Percentiles rank a stretch among this genome's conserved stretches.
Evolutionary conservation across 2,113 vertebrate species (phyloP).

Genomic region (Calypte anna): DNA sequence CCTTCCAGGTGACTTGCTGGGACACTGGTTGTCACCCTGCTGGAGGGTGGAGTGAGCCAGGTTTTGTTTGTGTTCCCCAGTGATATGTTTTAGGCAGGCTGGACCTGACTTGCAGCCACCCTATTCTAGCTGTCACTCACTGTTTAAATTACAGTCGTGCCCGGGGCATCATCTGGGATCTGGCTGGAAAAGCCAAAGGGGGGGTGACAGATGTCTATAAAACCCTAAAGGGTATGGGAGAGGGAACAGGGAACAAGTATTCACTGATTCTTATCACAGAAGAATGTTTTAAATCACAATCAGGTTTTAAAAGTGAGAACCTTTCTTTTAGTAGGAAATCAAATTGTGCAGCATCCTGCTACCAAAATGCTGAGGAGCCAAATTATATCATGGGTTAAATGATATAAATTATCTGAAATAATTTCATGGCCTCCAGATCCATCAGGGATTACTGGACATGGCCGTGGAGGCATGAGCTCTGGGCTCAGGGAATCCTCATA

Average conservation of each 20-base stretch:
- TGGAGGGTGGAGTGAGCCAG: neutral
- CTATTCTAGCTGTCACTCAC: neutral
- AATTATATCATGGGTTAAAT: fast-evolving
- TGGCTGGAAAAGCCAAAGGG: slow-evolving; percentile 26
- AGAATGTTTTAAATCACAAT: neutral
- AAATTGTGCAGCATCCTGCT: neutral
- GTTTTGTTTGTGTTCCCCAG: neutral
- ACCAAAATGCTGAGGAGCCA: neutral
- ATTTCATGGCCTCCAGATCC: neutral
- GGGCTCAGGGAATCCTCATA: neutral
- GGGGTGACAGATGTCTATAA: neutral
- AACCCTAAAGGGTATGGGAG: neutral
- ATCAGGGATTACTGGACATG: neutral
- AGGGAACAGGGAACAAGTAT: neutral
- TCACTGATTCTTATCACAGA: neutral
- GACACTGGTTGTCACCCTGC: neutral
- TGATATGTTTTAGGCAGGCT: neutral
- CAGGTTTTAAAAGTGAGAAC: neutral
- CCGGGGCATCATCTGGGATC: slow-evolving; percentile 19
- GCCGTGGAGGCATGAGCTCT: neutral
- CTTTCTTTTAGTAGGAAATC: neutral
- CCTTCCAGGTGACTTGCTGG: neutral
- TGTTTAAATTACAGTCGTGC: neutral
- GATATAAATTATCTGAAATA: neutral
- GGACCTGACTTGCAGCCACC: fast-evolving